These are phyloP conservation scores for Potamilus streckersoni DNA, from an alignment of 1,140 invertebrate genomes.

Conservation along the genomic window DNA sequence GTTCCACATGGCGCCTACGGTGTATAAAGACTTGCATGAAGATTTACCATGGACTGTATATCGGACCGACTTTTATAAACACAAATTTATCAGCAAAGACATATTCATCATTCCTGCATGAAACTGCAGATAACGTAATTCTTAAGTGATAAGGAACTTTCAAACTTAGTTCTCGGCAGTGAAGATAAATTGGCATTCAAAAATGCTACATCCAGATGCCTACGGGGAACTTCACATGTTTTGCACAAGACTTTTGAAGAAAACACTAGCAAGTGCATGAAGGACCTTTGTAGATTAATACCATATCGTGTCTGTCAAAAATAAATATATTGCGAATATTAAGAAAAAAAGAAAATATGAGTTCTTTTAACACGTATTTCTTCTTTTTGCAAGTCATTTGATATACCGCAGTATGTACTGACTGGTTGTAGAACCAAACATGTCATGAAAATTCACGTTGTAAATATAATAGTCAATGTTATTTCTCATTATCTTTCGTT, in stretches of 20 bases:
- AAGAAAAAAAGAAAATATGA: too few relatives aligned
- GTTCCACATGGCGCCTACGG: conserved; percentile 11
- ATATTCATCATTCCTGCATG: neutral
- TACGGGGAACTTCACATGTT: neutral
- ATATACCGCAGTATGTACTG: too few relatives aligned
- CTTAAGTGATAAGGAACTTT: neutral
- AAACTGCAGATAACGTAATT: conserved; percentile 10
- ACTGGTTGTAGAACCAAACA: too few relatives aligned
- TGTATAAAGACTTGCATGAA: conserved; percentile 8
- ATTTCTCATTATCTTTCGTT: too few relatives aligned
- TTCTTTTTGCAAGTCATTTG: too few relatives aligned
- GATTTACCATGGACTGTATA: conserved; percentile 6
- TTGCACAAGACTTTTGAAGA: neutral
- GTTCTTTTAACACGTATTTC: too few relatives aligned
- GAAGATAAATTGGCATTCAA: neutral
- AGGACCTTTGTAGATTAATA: neutral
- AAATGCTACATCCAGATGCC: neutral
- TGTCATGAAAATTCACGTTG: too few relatives aligned
- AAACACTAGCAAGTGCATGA: neutral
- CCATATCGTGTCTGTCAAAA: too few relatives aligned
- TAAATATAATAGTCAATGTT: too few relatives aligned
- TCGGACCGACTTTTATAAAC: neutral
- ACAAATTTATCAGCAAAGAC: too few relatives aligned
- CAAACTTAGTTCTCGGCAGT: neutral
- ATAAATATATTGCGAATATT: too few relatives aligned